Evolutionary conservation across 2,113 vertebrate species (phyloP), one percentile per base, ranked within the genome.

Genomic region (Notarius quadriscutis): DNA sequence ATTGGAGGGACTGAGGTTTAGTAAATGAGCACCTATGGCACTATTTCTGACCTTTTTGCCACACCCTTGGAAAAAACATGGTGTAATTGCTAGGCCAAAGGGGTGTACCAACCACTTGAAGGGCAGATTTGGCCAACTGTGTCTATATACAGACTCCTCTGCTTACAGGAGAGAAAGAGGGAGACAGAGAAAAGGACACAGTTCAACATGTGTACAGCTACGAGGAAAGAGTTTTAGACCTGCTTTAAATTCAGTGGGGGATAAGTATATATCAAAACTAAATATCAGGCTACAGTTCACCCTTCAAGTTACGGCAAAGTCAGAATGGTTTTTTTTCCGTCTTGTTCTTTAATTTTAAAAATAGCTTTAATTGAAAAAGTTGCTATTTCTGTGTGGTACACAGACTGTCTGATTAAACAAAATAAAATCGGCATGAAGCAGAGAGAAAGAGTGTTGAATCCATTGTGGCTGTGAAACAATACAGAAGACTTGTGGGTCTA

Each of bases 61-160:
- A 93, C 94, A 94, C 95, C 94, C 95, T 87, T 51, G 84, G 88
- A 84, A 84, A 90, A 88, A 87, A 91, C 91, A 89, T 85, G 80
- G 74, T 89, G 89, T 95, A 95, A 95, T 94, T 95, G 93, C 92
- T 93, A 17, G 81, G 88, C 79, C 60, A 89, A 89, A 87, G 86
- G 80, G 63, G 85, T 69, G 74, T 88, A 82, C 82, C 87, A 91
- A 93, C 94, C 94, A 95, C 94, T 92, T 94, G 57, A 94, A 95
- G 85, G 88, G 74, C 14, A 34, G 81, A 72, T 81, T 77, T 78
- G 86, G 81, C 75, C 55, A 81, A 60, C 53, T 34, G 80, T 89
- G 88, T 86, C 91, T 93, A 93, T 91, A 92, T 91, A 67, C 84
- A 71, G 72, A 85, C 91, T 91, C 84, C 77, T 65, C 89, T 85